Evolutionary conservation across 2,113 vertebrate genomes (phyloP).

Genomic region (Empidonax alnorum): DNA sequence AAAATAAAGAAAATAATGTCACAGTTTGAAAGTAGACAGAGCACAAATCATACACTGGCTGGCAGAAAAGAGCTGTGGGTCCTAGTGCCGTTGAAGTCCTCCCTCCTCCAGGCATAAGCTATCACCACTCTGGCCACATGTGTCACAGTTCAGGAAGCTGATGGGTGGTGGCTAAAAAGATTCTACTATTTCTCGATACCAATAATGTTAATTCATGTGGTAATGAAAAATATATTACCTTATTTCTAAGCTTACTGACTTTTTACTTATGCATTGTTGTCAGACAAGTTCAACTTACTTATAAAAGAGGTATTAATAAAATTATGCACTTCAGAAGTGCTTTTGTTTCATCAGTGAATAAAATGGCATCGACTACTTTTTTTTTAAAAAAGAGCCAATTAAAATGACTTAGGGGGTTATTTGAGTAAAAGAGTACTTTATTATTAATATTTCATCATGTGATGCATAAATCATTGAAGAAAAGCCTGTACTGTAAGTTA

Average conservation of each 20-base stretch:
- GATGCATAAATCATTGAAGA: slow-evolving; percentile 74
- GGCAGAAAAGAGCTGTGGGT: neutral
- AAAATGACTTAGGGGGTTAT: slow-evolving; percentile 29
- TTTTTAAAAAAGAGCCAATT: neutral
- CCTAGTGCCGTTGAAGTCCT: neutral
- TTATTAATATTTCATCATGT: slow-evolving; percentile 65
- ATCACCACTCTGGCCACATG: neutral
- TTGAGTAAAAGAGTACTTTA: slow-evolving; percentile 48
- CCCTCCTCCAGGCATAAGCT: neutral
- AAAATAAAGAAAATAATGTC: neutral
- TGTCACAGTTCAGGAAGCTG: neutral
- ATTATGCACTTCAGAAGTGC: neutral
- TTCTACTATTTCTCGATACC: neutral
- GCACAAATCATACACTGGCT: neutral
- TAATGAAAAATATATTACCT: neutral
- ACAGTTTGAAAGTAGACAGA: neutral
- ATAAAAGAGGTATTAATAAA: neutral
- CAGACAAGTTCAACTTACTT: neutral
- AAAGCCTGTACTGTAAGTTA: slow-evolving; percentile 49
- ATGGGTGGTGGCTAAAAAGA: neutral
- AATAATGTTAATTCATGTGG: neutral
- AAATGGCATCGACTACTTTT: neutral
- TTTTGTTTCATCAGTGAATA: neutral
- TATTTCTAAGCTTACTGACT: neutral
- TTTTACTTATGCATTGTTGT: neutral